phyloP scores from a whole-genome alignment of 2,113 vertebrate genomes.

The Gymnobelideus leadbeateri region DNA sequence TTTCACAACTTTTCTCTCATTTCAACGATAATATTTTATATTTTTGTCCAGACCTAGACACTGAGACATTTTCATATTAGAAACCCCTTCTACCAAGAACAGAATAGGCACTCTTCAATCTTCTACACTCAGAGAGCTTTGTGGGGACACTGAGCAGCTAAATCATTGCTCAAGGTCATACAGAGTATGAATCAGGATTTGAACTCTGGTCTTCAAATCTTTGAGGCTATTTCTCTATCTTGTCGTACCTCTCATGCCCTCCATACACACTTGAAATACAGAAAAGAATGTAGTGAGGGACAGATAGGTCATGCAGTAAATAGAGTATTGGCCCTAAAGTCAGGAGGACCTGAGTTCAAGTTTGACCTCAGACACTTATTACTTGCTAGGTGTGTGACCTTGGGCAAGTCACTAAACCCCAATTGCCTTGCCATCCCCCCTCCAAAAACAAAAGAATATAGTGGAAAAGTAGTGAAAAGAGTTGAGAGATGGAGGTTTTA shows the following conservation, averaged over 20 bases:
- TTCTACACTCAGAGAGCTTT: neutral
- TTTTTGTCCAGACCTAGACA: constrained; percentile 7
- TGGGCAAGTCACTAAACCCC: too few species aligned
- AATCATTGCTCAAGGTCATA: neutral
- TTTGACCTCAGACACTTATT: too few species aligned
- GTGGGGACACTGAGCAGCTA: neutral
- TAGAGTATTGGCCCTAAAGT: too few species aligned
- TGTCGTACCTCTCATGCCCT: neutral
- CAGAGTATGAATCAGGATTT: neutral
- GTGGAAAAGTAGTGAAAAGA: neutral
- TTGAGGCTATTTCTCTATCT: neutral
- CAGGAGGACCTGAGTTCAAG: too few species aligned
- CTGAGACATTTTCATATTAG: constrained; percentile 24
- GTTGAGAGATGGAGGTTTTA: neutral
- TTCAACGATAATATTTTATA: neutral
- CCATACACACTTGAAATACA: neutral
- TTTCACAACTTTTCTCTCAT: neutral
- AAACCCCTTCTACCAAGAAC: constrained; percentile 23
- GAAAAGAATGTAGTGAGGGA: neutral
- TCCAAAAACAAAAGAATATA: neutral
- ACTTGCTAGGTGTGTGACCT: too few species aligned
- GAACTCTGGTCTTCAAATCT: neutral
- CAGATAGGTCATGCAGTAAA: too few species aligned
- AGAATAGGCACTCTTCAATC: neutral
- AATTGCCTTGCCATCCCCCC: too few species aligned